These are phyloP conservation scores for Myotis planiceps DNA, from an alignment of 2,797 vertebrate genomes.

Conservation along the genomic window DNA sequence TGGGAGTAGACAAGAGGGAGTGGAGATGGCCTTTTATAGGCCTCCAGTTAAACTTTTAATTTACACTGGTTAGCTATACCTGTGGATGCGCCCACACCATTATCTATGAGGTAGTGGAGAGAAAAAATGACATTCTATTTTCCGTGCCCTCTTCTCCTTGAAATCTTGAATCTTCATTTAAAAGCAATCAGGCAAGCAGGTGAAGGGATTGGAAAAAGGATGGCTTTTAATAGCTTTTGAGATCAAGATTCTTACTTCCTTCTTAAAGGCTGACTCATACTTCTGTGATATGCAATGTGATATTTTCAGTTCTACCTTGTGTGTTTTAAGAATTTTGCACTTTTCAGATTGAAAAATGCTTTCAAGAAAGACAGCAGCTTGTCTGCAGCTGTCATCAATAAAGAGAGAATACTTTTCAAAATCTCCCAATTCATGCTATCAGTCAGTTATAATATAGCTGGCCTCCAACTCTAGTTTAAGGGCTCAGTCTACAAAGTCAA, in stretches of 20 bases:
- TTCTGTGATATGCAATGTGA: neutral
- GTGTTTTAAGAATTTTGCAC: conserved; percentile 40
- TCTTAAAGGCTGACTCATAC: neutral
- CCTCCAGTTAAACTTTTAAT: conserved; percentile 50
- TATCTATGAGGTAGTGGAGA: conserved; percentile 16
- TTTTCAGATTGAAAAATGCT: conserved; percentile 45
- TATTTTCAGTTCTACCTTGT: conserved; percentile 39
- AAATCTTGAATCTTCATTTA: conserved; percentile 64
- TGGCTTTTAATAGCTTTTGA: conserved; percentile 69
- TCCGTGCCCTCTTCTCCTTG: conserved; percentile 49
- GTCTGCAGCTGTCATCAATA: neutral
- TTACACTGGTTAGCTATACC: conserved; percentile 11
- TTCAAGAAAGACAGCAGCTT: neutral
- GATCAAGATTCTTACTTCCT: conserved; percentile 35
- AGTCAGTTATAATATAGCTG: neutral
- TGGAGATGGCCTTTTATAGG: neutral
- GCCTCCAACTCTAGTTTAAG: neutral
- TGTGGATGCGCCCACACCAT: neutral
- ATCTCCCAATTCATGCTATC: neutral
- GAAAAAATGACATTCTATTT: conserved; percentile 51
- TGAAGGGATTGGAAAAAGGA: conserved; percentile 30
- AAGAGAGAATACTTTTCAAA: neutral
- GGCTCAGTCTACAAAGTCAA: neutral
- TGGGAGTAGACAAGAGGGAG: neutral
- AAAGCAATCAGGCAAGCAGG: conserved; percentile 57